Conservation (phyloP, 2,797 vertebrate genomes). For the Macropodus opercularis region DNA sequence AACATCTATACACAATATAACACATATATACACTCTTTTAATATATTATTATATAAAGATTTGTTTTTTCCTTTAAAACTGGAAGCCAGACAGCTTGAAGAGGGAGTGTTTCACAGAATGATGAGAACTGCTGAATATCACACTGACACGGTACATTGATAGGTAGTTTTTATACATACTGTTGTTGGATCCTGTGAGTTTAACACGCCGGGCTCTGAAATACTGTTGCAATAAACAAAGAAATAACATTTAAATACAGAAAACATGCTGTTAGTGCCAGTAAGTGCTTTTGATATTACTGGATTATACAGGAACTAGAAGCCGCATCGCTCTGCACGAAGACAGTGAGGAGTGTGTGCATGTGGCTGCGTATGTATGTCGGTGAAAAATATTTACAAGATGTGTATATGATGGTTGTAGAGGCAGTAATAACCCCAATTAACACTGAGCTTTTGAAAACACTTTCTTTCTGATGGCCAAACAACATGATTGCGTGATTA, state of each 20-base stretch:
- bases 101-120: constrained; percentile 73
- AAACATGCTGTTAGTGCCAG: constrained; percentile 57
- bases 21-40: constrained; percentile 88
- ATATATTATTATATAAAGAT: constrained; percentile 91
- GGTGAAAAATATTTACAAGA: constrained; percentile 59
- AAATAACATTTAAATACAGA: constrained; percentile 53
- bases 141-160: constrained; percentile 61
- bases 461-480: constrained; percentile 13
- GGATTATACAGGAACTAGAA: constrained; percentile 56
- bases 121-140: constrained; percentile 40
- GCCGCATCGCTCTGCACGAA: constrained; percentile 22
- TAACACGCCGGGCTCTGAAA: constrained; percentile 45
- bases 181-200: constrained; percentile 83
- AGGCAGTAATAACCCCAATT: no score
- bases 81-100: constrained; percentile 79
- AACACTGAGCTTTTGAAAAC: constrained; percentile 12
- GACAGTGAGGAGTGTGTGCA: not conserved
- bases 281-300: constrained; percentile 62
- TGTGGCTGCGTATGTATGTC: not conserved
- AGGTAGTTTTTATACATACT: constrained; percentile 85
- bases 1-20: constrained; percentile 88
- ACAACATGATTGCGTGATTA: constrained; percentile 3
- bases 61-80: constrained; percentile 76
- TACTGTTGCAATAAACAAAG: constrained; percentile 23
- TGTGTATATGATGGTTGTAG: constrained; percentile 12